phyloP scores from a whole-genome alignment of 2,888 invertebrate genomes.

The Metalampra italica region DNA sequence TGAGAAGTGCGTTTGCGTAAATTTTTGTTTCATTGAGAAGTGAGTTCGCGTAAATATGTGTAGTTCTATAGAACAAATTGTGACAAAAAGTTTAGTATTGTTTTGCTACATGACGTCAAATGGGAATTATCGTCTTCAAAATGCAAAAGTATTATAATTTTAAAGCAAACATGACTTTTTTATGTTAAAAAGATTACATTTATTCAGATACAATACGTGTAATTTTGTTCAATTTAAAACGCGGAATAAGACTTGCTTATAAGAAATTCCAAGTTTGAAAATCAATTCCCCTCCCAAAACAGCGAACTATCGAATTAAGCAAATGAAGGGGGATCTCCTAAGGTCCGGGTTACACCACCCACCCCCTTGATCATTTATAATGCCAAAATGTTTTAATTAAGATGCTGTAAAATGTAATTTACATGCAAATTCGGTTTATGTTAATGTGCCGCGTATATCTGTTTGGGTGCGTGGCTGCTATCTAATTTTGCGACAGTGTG shows the following conservation, averaged over 20 bases:
- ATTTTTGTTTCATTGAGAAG: too few relatives aligned
- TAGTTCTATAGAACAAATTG: too few relatives aligned
- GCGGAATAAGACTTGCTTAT: background rate
- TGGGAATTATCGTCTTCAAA: too few relatives aligned
- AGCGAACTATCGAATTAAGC: slow-evolving; percentile 59
- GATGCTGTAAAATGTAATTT: slow-evolving; percentile 81
- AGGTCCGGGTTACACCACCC: slow-evolving; percentile 62
- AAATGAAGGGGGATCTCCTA: slow-evolving; percentile 39
- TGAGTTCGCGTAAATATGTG: too few relatives aligned
- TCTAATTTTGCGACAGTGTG: slow-evolving; percentile 79
- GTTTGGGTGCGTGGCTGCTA: slow-evolving; percentile 78
- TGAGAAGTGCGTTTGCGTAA: too few relatives aligned
- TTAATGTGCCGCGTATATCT: slow-evolving; percentile 79
- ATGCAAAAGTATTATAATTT: too few relatives aligned
- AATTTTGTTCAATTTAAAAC: too few relatives aligned
- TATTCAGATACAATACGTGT: too few relatives aligned
- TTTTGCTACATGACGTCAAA: too few relatives aligned
- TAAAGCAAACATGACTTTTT: too few relatives aligned
- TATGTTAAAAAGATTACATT: too few relatives aligned
- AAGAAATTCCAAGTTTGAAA: background rate
- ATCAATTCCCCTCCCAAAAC: background rate
- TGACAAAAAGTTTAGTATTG: too few relatives aligned
- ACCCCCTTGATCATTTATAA: slow-evolving; percentile 77
- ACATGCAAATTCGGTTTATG: slow-evolving; percentile 81
- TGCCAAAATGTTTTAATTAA: slow-evolving; percentile 81